Conservation (phyloP, 2,113 vertebrate genomes). For the Pantherophis guttatus region DNA sequence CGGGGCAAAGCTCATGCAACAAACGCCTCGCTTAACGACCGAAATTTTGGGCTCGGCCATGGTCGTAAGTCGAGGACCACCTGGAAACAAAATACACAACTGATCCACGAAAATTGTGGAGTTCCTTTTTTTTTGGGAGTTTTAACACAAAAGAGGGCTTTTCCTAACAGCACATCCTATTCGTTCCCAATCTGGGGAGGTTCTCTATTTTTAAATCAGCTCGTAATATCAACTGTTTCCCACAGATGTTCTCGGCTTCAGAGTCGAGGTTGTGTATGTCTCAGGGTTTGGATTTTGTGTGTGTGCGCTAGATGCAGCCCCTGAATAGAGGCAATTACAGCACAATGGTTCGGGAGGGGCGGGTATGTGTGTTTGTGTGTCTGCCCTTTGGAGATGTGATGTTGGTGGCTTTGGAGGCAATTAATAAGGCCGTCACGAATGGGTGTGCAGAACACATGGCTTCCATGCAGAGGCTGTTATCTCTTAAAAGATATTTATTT, state of each 20-base stretch:
- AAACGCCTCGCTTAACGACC: background rate
- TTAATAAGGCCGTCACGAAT: background rate
- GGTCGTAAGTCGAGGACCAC: no score
- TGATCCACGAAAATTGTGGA: background rate
- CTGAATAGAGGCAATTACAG: background rate
- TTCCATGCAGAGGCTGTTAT: background rate
- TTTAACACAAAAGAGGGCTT: background rate
- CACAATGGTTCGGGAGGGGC: background rate
- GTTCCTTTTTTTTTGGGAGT: background rate
- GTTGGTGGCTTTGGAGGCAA: conserved; percentile 20
- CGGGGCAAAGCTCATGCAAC: background rate
- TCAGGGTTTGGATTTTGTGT: background rate
- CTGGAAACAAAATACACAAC: background rate
- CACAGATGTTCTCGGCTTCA: background rate
- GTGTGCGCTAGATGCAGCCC: background rate
- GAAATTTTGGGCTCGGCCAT: background rate
- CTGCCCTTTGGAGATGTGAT: background rate
- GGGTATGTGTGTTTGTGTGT: no score
- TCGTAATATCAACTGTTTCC: background rate
- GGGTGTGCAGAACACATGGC: background rate
- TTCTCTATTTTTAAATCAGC: background rate
- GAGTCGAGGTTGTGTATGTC: background rate
- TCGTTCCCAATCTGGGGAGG: background rate
- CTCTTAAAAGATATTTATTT: background rate
- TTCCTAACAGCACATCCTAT: background rate